These are phyloP conservation scores for Patella ulyssiponensis DNA, from an alignment of 2,888 invertebrate genomes.

Conservation along the genomic window DNA sequence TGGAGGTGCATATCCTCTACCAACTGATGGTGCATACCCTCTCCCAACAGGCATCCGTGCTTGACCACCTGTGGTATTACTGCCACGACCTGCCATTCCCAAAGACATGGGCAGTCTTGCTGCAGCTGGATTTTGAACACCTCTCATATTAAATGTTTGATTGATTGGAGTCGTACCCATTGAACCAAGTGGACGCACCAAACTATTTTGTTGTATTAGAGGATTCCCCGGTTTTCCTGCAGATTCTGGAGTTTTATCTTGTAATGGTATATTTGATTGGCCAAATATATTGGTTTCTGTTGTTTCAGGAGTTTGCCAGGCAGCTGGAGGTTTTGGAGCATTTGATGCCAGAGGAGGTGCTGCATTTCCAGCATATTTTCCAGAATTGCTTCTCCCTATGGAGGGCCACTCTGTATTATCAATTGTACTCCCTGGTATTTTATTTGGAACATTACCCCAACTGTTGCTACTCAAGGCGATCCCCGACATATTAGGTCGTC, in stretches of 20 bases:
- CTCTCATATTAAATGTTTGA: background rate
- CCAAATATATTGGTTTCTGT: background rate
- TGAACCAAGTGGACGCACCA: background rate
- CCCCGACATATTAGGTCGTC: slow-evolving; percentile 46
- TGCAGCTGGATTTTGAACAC: background rate
- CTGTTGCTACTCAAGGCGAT: background rate
- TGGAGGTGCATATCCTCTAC: too few relatives aligned
- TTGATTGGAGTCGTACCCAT: background rate
- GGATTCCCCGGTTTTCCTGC: background rate
- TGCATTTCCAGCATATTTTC: background rate
- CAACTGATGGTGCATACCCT: slow-evolving; percentile 40
- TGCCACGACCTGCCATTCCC: slow-evolving; percentile 6
- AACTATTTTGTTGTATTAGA: too few relatives aligned
- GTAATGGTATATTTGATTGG: slow-evolving; percentile 5
- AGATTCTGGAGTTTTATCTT: background rate
- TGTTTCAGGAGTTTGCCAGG: background rate
- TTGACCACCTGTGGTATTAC: background rate
- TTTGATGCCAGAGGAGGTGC: too few relatives aligned
- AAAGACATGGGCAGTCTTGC: background rate
- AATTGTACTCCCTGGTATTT: background rate
- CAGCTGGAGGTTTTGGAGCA: background rate
- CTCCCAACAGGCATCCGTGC: background rate
- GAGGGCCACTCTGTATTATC: slow-evolving; percentile 1
- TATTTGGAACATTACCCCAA: background rate
- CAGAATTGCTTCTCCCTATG: background rate